Evolutionary conservation across 2,113 vertebrate genomes (phyloP).

Genomic region (Ptyas mucosa): DNA sequence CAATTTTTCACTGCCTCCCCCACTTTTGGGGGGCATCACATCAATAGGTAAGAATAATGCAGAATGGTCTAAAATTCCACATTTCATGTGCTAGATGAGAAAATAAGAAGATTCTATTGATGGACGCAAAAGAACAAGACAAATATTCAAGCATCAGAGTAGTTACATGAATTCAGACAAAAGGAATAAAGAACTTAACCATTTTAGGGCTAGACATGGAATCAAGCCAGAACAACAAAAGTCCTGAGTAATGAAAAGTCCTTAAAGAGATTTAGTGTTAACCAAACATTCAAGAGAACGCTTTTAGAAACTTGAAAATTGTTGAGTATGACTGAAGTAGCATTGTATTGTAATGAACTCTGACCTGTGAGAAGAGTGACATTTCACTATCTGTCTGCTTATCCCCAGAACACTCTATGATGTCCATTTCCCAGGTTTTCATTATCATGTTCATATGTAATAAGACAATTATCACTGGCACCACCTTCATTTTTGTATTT

Average conservation of each 20-base stretch:
- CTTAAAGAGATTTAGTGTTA: neutral
- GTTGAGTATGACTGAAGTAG: neutral
- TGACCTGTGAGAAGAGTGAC: neutral
- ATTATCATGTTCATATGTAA: neutral
- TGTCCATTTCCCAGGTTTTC: neutral
- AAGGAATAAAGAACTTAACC: neutral
- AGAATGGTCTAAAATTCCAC: neutral
- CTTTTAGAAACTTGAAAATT: neutral
- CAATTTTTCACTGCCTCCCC: neutral
- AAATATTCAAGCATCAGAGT: neutral
- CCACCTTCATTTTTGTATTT: neutral
- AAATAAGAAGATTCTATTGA: neutral
- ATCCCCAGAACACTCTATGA: neutral
- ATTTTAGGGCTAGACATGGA: neutral
- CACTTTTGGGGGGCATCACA: neutral
- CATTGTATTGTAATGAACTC: neutral
- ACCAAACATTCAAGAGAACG: neutral
- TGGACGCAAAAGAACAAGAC: neutral
- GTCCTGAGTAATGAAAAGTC: neutral
- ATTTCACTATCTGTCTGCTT: neutral
- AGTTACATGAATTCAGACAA: neutral
- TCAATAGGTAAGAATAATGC: neutral
- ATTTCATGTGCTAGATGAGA: too few species aligned
- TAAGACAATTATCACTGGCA: neutral
- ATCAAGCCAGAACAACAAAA: neutral